Evolutionary conservation across 1,140 invertebrate genomes (phyloP).

Genomic region (Hyles euphorbiae): DNA sequence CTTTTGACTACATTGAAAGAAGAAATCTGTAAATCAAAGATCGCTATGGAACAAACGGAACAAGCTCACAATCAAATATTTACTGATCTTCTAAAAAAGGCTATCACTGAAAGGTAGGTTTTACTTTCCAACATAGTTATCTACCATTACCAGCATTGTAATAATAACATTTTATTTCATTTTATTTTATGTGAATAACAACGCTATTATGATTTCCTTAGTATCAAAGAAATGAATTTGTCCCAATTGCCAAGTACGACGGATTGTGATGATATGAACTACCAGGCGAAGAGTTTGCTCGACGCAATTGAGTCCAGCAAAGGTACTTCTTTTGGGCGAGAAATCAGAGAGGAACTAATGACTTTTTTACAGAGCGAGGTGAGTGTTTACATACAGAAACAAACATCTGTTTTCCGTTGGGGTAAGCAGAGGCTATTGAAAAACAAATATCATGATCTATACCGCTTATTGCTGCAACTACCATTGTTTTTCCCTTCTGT

Average conservation of each 20-base stretch:
- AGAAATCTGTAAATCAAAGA: slow-evolving; percentile 24
- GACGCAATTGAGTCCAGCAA: slow-evolving; percentile 31
- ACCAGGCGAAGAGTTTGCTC: slow-evolving; percentile 30
- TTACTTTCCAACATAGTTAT: background rate
- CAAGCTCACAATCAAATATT: slow-evolving; percentile 13
- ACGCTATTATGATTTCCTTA: background rate
- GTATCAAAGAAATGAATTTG: background rate
- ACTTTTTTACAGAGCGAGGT: slow-evolving; percentile 48
- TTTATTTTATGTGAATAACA: no score
- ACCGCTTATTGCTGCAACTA: no score
- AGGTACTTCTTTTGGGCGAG: slow-evolving; percentile 25
- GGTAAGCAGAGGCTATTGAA: no score
- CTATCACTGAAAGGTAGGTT: slow-evolving; percentile 17
- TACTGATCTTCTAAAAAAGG: slow-evolving; percentile 17
- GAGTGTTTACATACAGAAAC: slow-evolving; percentile 9
- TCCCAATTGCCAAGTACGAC: background rate
- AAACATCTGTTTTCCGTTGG: no score
- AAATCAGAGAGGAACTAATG: slow-evolving; percentile 30
- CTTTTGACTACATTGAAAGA: slow-evolving; percentile 27
- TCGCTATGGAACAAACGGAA: slow-evolving; percentile 15
- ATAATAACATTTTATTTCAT: no score
- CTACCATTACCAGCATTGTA: no score
- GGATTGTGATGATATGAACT: slow-evolving; percentile 10
- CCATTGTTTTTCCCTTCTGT: no score
- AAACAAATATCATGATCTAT: no score